Conservation (phyloP, 2,113 vertebrate species). For the mouse (Mus musculus) region GRCm39 chr3:131393001-131393500, state of each 20-base stretch:
- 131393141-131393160: background rate
- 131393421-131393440: background rate
- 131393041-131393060: background rate
- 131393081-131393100: background rate
- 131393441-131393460: background rate
- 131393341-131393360: too few species aligned
- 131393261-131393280: too few species aligned
- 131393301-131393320: too few species aligned
- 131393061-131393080: background rate
- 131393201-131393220: background rate
- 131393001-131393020: conserved; percentile 32
- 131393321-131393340: too few species aligned
- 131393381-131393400: too few species aligned
- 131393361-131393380: too few species aligned
- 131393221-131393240: background rate
- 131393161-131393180: background rate
- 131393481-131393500: background rate
- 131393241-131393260: background rate
- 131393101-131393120: background rate
- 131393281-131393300: too few species aligned
- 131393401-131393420: too few species aligned
- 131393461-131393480: background rate
- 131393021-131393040: background rate
- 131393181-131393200: rapidly evolving
- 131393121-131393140: background rate